Evolutionary conservation across 2,797 vertebrate species (phyloP), one percentile per base, ranked within the genome.

Genomic region (Luscinia luscinia): DNA sequence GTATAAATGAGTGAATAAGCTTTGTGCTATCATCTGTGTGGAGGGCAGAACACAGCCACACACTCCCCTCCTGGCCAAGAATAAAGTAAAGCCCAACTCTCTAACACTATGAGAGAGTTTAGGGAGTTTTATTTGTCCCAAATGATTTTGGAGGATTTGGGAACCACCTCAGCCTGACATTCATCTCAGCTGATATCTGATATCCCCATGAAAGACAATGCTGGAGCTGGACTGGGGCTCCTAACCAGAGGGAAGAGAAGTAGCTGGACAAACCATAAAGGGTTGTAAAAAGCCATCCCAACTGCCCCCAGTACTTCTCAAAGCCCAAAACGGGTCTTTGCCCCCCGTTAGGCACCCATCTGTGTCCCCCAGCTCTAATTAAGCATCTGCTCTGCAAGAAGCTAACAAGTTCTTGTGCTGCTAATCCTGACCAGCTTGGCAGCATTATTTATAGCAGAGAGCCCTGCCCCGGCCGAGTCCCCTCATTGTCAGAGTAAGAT

Each of bases 301-400:
- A 75, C 17, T 7, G 41, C 18, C 38, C 61, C 55, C 61, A 70
- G 72, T 6, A 86, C 43, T 90, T 94, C 86, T 43, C 66, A 77
- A 92, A 95, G 67, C 67, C 87, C 84, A 43, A 89, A 96, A 84
- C 1, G 62, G 34, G 57, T 93, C 83, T 58, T 91, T 93, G 57
- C 69, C 77, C 75, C 13, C 93, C 93, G 92, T 94, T 95, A 97
- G 87, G 67, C 78, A 93, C 93, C 90, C 95, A 94, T 97, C 95
- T 96, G 95, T 96, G 92, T 77, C 89, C 92, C 83, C 87, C 84
- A 67, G 93, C 91, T 94, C 94, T 93, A 97, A 96, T 97, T 94
- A 96, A 97, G 95, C 96, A 96, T 96, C 94, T 97, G 95, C 90
- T 97, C 70, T 93, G 93, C 96, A 96, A 96, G 92, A 94, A 92